phyloP scores from a whole-genome alignment of 2,113 vertebrate genomes.

The Megatriorchis doriae region DNA sequence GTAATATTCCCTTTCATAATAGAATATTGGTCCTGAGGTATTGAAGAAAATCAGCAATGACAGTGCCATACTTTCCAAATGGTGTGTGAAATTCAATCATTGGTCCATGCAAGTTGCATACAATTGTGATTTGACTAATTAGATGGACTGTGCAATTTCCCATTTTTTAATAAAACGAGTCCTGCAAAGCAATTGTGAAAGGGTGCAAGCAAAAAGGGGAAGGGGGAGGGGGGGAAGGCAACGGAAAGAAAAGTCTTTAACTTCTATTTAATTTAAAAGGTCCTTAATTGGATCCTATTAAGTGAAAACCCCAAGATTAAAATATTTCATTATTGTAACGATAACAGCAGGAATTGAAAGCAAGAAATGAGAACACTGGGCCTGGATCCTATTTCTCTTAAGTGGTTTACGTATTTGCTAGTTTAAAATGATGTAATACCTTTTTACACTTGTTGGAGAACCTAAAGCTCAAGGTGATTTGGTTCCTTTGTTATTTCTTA shows the following conservation, averaged over 20 bases:
- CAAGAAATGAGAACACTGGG: neutral
- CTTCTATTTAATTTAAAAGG: slow-evolving; percentile 39
- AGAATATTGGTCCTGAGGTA: slow-evolving; percentile 32
- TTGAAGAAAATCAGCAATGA: neutral
- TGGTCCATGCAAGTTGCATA: slow-evolving; percentile 39
- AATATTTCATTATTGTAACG: slow-evolving; percentile 54
- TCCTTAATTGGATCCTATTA: slow-evolving; percentile 62
- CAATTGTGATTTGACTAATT: slow-evolving; percentile 60
- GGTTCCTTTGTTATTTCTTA: neutral
- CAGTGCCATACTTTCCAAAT: slow-evolving; percentile 57
- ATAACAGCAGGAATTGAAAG: neutral
- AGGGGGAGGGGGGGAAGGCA: neutral
- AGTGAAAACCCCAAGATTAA: slow-evolving; percentile 40
- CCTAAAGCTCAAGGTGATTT: neutral
- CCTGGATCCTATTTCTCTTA: neutral
- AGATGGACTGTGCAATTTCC: slow-evolving; percentile 37
- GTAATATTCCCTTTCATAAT: slow-evolving; percentile 54
- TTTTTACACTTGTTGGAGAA: neutral
- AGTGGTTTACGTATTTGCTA: neutral
- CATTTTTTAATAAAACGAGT: slow-evolving; percentile 40
- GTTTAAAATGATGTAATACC: neutral
- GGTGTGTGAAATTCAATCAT: slow-evolving; percentile 70
- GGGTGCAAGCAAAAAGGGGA: neutral
- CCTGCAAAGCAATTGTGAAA: slow-evolving; percentile 30
- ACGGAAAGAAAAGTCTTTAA: slow-evolving; percentile 16